These are phyloP conservation scores for Carollia perspicillata DNA, from an alignment of 2,113 vertebrate genomes.

Conservation along the genomic window DNA sequence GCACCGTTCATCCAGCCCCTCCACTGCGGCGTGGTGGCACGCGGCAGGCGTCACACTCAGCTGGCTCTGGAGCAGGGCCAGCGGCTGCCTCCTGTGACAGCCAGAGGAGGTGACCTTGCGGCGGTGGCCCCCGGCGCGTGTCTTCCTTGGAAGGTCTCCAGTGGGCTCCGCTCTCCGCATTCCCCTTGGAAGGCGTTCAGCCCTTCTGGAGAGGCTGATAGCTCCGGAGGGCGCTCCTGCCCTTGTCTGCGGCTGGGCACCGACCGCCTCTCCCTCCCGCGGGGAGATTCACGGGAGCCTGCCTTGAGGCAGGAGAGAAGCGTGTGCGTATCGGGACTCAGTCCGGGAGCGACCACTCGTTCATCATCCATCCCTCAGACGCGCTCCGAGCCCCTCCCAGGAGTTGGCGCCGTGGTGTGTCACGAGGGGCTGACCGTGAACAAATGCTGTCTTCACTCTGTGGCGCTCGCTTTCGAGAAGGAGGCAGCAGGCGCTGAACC, in stretches of 20 bases:
- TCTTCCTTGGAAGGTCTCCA: constrained; percentile 47
- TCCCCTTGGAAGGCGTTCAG: constrained; percentile 24
- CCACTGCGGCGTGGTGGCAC: constrained; percentile 57
- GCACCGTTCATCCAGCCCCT: constrained; percentile 59
- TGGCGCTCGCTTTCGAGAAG: rapidly evolving
- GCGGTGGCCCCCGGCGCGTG: constrained; percentile 7
- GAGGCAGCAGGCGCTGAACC: neutral
- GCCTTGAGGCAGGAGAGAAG: neutral
- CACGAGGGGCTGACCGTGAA: rapidly evolving
- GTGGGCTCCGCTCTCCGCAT: neutral
- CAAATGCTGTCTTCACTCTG: rapidly evolving
- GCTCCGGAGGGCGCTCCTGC: neutral
- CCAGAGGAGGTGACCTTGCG: neutral
- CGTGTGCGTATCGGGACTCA: neutral
- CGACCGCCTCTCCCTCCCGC: neutral
- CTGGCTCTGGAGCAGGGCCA: constrained; percentile 47
- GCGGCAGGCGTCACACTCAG: constrained; percentile 38
- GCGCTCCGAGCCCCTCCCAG: neutral
- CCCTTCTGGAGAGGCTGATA: constrained; percentile 60
- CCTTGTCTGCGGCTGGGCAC: neutral
- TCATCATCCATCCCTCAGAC: neutral
- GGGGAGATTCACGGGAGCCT: neutral
- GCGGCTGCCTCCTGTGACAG: constrained; percentile 18
- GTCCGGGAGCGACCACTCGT: neutral
- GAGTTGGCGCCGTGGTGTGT: rapidly evolving